A percentile compares a stretch with the other conserved stretches of the same genome.
phyloP scores from a whole-genome alignment of 1,140 invertebrate genomes.

The Chelonus insularis region DNA sequence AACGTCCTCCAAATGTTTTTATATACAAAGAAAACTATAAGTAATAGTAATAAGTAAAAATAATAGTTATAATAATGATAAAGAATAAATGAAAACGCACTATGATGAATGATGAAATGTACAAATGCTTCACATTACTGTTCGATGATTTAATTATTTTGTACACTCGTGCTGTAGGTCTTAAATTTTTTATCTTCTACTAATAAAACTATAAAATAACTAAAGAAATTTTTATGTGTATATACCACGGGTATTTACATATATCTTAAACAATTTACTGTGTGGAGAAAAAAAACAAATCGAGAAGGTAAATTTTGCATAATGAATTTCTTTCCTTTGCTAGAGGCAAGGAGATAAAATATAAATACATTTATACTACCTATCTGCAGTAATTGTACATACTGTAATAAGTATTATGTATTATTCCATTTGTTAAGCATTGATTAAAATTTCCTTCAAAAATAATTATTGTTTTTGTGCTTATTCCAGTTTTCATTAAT shows the following conservation, averaged over 20 bases:
- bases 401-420: constrained; percentile 53
- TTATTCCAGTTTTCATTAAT: background rate
- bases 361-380: constrained; percentile 10
- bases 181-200: constrained; percentile 24
- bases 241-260: constrained; percentile 8
- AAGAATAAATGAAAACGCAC: background rate
- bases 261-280: background rate
- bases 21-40: background rate
- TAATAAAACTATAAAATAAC: constrained; percentile 5
- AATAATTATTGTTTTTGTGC: constrained; percentile 21
- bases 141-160: constrained; percentile 15
- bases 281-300: background rate
- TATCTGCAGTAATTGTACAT: constrained; percentile 51
- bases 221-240: background rate
- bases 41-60: background rate
- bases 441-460: constrained; percentile 55
- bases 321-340: background rate
- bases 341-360: background rate
- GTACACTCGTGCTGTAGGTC: constrained; percentile 9
- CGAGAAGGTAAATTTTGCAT: background rate
- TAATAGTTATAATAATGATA: too few species aligned
- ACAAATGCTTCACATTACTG: constrained; percentile 8
- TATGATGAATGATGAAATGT: background rate
- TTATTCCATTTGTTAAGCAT: constrained; percentile 57
- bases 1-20: background rate